phyloP scores from a whole-genome alignment of 1,140 invertebrate species.

The Drosophila lini region DNA sequence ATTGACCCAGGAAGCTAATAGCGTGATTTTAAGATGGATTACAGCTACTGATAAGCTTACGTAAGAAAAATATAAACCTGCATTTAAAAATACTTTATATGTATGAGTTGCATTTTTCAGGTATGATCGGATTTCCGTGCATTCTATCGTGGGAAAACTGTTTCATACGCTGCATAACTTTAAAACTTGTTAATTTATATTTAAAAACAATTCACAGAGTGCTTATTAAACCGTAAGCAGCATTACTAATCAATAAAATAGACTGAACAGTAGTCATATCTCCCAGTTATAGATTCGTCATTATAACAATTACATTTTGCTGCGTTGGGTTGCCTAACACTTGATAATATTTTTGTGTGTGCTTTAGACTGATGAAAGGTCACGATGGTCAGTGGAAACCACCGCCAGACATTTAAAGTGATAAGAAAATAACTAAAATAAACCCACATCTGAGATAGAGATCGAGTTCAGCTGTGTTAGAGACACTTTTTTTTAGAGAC shows the following conservation, averaged over 20 bases:
- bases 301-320: not conserved
- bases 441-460: slow-evolving; percentile 6
- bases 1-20: slow-evolving; percentile 11
- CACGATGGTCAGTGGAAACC: slow-evolving; percentile 40
- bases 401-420: slow-evolving; percentile 15
- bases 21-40: not conserved
- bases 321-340: not conserved
- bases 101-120: not conserved
- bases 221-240: slow-evolving; percentile 1
- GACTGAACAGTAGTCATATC: not conserved
- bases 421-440: slow-evolving; percentile 33
- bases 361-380: slow-evolving; percentile 21
- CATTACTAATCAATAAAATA: not conserved
- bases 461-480: not conserved
- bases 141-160: not conserved
- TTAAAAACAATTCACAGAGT: not conserved
- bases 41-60: slow-evolving; percentile 1
- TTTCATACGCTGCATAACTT: not conserved
- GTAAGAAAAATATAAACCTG: not conserved
- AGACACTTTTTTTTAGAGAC: not conserved
- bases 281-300: not conserved
- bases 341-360: not conserved
- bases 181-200: not conserved
- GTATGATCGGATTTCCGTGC: not conserved
- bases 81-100: not conserved